Percentiles rank a stretch among this genome's conserved stretches.
Conservation (phyloP, 2,113 vertebrate species). For the Myiozetetes cayanensis region DNA sequence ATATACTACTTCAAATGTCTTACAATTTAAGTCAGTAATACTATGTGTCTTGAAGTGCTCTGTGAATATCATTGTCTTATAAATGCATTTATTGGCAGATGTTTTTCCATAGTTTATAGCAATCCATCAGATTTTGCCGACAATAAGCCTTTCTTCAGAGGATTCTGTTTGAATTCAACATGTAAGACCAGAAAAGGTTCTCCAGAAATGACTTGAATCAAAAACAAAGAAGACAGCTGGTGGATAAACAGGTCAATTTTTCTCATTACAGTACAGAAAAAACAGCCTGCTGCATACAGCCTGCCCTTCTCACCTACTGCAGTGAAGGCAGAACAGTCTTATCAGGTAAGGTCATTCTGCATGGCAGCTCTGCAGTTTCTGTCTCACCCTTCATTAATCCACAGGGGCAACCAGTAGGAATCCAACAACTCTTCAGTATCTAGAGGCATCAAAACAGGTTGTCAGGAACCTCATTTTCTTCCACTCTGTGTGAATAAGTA, state of each 20-base stretch:
- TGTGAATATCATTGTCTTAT: not conserved
- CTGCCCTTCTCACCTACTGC: slow-evolving; percentile 55
- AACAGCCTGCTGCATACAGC: not conserved
- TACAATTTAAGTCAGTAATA: not conserved
- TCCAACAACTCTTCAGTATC: not conserved
- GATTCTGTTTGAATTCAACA: not conserved
- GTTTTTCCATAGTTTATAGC: not conserved
- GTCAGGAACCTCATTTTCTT: not conserved
- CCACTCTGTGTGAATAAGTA: not conserved
- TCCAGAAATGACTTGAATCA: slow-evolving; percentile 37
- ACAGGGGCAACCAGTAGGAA: slow-evolving; percentile 29
- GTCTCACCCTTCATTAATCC: slow-evolving; percentile 67
- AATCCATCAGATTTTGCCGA: not conserved
- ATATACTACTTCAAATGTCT: not conserved
- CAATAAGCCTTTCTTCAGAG: not conserved
- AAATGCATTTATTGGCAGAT: not conserved
- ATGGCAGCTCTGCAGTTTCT: slow-evolving; percentile 35
- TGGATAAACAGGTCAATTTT: slow-evolving; percentile 68
- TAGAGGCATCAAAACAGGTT: not conserved
- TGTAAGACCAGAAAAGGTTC: slow-evolving; percentile 20
- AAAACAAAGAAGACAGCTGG: slow-evolving; percentile 56
- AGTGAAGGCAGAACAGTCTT: slow-evolving; percentile 53
- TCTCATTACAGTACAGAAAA: slow-evolving; percentile 65
- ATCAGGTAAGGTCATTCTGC: slow-evolving; percentile 58
- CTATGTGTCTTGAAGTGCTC: not conserved